A percentile compares a stretch with the other conserved stretches of the same genome.
These are phyloP conservation scores for Dermatemys mawii DNA, from an alignment of 2,113 vertebrate genomes.

Conservation along the genomic window DNA sequence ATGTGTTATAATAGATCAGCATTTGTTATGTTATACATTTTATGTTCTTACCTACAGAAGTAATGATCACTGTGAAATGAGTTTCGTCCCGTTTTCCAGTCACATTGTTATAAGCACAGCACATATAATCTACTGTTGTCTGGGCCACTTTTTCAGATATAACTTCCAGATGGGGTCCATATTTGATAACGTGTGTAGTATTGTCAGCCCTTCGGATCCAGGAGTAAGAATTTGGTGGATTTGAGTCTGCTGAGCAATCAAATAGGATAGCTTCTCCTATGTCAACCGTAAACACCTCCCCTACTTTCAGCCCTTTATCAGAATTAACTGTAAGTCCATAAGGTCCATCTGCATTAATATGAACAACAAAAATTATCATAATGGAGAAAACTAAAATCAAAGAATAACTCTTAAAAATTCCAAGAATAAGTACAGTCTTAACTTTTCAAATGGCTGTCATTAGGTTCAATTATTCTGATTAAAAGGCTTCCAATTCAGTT, in stretches of 20 bases:
- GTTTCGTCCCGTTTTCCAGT: constrained; percentile 90
- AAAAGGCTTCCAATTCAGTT: neutral
- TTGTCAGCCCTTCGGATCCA: constrained; percentile 91
- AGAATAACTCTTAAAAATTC: neutral
- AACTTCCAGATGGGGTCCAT: constrained; percentile 88
- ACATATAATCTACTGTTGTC: constrained; percentile 86
- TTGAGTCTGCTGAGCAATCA: constrained; percentile 93
- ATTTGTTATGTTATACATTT: neutral
- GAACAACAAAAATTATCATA: neutral
- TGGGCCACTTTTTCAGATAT: constrained; percentile 81
- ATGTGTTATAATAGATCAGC: neutral
- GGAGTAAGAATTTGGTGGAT: constrained; percentile 92
- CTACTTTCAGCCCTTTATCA: constrained; percentile 86
- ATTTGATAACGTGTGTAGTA: constrained; percentile 82
- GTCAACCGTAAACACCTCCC: constrained; percentile 91
- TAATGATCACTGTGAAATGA: constrained; percentile 89
- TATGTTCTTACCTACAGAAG: constrained; percentile 80
- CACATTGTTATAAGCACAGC: constrained; percentile 91
- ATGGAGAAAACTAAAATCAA: neutral
- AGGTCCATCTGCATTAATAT: constrained; percentile 87
- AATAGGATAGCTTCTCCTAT: constrained; percentile 88
- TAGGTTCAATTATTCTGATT: neutral
- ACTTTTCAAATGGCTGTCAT: neutral
- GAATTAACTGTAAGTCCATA: constrained; percentile 93
- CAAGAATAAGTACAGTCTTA: neutral